Conservation (phyloP, 2,113 vertebrate species). For the Cathartes aura region DNA sequence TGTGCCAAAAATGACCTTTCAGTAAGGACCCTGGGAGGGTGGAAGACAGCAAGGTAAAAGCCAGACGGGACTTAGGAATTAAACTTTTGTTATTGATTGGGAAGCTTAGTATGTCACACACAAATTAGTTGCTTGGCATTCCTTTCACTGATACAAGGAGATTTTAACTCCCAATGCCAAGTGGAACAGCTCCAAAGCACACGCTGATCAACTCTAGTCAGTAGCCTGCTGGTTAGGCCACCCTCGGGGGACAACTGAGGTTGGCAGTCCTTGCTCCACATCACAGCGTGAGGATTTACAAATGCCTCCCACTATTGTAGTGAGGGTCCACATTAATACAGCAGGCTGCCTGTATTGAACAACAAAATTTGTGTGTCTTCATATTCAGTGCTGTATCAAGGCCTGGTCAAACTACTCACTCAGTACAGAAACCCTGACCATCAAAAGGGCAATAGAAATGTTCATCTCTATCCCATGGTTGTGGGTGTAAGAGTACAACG, state of each 20-base stretch:
- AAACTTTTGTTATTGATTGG: not conserved
- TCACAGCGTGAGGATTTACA: not conserved
- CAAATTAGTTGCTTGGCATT: not conserved
- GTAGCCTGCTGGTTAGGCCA: too few relatives aligned
- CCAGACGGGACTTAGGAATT: not conserved
- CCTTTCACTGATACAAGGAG: not conserved
- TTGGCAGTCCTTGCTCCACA: not conserved
- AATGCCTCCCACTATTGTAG: too few relatives aligned
- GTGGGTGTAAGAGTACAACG: not conserved
- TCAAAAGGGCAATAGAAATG: fast-evolving
- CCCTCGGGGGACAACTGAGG: not conserved
- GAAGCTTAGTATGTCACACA: not conserved
- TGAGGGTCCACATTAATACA: not conserved
- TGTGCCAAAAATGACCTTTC: not conserved
- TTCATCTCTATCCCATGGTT: too few relatives aligned
- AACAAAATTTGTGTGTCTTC: too few relatives aligned
- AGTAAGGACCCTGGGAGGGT: not conserved
- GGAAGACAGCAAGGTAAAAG: not conserved
- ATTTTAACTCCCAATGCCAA: not conserved
- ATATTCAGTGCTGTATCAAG: not conserved
- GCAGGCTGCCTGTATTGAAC: not conserved
- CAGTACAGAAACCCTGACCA: not conserved
- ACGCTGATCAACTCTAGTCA: too few relatives aligned
- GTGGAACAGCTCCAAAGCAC: too few relatives aligned
- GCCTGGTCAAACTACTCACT: not conserved